Conservation (phyloP, 2,113 vertebrate species). For the Thunnus maccoyii region DNA sequence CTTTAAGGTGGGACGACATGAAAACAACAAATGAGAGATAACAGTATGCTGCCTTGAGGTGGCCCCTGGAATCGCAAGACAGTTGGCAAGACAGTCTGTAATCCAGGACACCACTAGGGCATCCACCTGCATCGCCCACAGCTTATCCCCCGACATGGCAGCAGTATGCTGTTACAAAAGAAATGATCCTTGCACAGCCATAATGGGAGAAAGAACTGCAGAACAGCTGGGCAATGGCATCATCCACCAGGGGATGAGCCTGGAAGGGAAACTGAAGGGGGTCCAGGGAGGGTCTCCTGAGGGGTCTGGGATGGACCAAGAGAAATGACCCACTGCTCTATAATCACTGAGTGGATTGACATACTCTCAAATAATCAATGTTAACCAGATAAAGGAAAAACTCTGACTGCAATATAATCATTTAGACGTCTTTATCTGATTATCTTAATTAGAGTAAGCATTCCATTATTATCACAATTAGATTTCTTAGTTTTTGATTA, state of each 20-base stretch:
- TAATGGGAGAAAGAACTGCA: constrained; percentile 23
- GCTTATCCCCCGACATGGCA: constrained; percentile 8
- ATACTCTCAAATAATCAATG: constrained; percentile 55
- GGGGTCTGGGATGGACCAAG: neutral
- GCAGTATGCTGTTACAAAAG: constrained; percentile 17
- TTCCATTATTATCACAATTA: neutral
- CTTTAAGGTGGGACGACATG: neutral
- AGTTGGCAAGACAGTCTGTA: constrained; percentile 27
- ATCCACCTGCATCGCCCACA: constrained; percentile 38
- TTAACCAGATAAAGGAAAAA: constrained; percentile 44
- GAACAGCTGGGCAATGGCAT: neutral
- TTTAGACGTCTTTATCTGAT: constrained; percentile 30
- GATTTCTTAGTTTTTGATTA: constrained; percentile 1
- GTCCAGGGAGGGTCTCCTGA: neutral
- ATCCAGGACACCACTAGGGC: constrained; percentile 29
- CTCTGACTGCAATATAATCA: constrained; percentile 18
- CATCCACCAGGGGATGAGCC: constrained; percentile 5
- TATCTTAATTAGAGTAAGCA: constrained; percentile 22
- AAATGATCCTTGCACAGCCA: constrained; percentile 9
- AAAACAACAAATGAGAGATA: constrained; percentile 29
- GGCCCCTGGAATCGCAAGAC: constrained; percentile 22
- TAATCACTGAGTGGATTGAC: constrained; percentile 19
- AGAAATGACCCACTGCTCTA: constrained; percentile 10
- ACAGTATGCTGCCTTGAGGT: constrained; percentile 16
- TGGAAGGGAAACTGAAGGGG: constrained; percentile 6